phyloP scores from a whole-genome alignment of 1,140 invertebrate species.

The Doryteuthis pealeii region DNA sequence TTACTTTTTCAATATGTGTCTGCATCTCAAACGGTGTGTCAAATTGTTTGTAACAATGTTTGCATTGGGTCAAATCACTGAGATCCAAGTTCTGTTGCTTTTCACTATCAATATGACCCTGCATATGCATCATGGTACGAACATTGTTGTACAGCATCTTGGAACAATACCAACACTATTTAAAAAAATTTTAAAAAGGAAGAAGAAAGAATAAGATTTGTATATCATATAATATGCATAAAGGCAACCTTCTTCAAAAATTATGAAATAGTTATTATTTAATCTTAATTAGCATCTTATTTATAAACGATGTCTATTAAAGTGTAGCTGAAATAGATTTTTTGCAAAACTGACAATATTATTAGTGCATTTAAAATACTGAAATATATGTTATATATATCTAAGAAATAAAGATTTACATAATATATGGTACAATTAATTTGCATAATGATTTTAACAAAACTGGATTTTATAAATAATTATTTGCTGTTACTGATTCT shows the following conservation, averaged over 20 bases:
- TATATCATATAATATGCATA: constrained; percentile 9
- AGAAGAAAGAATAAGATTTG: not conserved
- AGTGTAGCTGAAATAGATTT: too few species aligned
- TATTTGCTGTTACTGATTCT: too few species aligned
- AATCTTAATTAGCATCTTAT: too few species aligned
- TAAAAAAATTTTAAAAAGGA: constrained; percentile 18
- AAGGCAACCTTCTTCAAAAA: not conserved
- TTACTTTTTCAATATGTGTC: constrained; percentile 60
- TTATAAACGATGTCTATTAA: too few species aligned
- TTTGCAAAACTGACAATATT: too few species aligned
- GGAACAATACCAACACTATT: constrained; percentile 58
- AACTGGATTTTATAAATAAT: too few species aligned
- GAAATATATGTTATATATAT: too few species aligned
- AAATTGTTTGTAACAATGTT: constrained; percentile 61
- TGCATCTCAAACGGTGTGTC: constrained; percentile 61
- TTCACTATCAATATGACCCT: constrained; percentile 57
- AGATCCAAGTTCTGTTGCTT: constrained; percentile 59
- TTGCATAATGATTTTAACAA: too few species aligned
- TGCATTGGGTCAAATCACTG: constrained; percentile 59
- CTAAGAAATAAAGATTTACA: too few species aligned
- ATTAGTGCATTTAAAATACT: too few species aligned
- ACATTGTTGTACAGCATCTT: constrained; percentile 61
- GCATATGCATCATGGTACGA: constrained; percentile 58
- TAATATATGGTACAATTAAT: too few species aligned
- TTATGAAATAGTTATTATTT: not conserved